phyloP scores from a whole-genome alignment of 2,113 vertebrate genomes.

The Neomonachus schauinslandi region DNA sequence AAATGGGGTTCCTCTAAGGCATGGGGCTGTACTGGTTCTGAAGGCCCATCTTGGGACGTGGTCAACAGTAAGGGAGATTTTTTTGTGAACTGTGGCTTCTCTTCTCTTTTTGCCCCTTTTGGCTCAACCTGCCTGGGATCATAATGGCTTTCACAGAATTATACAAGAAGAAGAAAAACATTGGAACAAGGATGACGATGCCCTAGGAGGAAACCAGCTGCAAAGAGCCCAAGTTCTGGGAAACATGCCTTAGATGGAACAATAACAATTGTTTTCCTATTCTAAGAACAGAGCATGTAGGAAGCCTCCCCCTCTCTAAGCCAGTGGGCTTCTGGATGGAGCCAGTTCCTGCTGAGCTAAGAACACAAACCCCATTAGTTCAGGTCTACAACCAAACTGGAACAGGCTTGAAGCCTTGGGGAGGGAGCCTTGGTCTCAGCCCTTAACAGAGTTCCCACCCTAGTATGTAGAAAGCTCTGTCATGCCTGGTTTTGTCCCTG shows the following conservation, averaged over 20 bases:
- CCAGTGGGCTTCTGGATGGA: not conserved
- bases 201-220: not conserved
- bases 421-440: not conserved
- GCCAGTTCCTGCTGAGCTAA: not conserved
- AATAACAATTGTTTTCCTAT: not conserved
- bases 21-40: fast-evolving
- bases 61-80: not conserved
- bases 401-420: slow-evolving; percentile 16
- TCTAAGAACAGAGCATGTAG: slow-evolving; percentile 3
- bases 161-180: not conserved
- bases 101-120: not conserved
- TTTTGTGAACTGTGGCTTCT: not conserved
- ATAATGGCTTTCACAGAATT: not conserved
- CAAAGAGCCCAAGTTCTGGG: not conserved
- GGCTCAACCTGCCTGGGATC: not conserved
- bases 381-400: slow-evolving; percentile 34
- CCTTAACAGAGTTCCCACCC: not conserved
- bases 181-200: not conserved
- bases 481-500: not conserved
- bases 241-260: slow-evolving; percentile 40
- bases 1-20: not conserved
- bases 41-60: not conserved
- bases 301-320: not conserved
- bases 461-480: not conserved
- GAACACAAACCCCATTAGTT: slow-evolving; percentile 26